Percentiles rank a stretch among this genome's conserved stretches.
Evolutionary conservation across 2,113 vertebrate genomes (phyloP).

Genomic region (Danio rerio): GRCz12tu NC_133185.1:32029501-32030000

Average conservation of each 20-base stretch:
- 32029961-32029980: not conserved
- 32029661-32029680: no score
- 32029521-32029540: no score
- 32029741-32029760: not conserved
- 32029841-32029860: constrained; percentile 21
- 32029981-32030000: not conserved
- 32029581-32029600: no score
- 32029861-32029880: constrained; percentile 28
- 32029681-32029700: no score
- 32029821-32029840: constrained; percentile 37
- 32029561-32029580: no score
- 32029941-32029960: constrained; percentile 12
- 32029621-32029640: no score
- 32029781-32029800: constrained; percentile 24
- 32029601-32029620: no score
- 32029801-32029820: constrained; percentile 20
- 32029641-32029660: no score
- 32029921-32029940: constrained; percentile 16
- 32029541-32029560: no score
- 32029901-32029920: not conserved
- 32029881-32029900: constrained; percentile 33
- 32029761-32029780: not conserved
- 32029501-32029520: no score
- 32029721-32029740: not conserved
- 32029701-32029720: no score